These are phyloP conservation scores for Aphodius sticticus DNA, from an alignment of 2,888 invertebrate genomes.

Conservation along the genomic window DNA sequence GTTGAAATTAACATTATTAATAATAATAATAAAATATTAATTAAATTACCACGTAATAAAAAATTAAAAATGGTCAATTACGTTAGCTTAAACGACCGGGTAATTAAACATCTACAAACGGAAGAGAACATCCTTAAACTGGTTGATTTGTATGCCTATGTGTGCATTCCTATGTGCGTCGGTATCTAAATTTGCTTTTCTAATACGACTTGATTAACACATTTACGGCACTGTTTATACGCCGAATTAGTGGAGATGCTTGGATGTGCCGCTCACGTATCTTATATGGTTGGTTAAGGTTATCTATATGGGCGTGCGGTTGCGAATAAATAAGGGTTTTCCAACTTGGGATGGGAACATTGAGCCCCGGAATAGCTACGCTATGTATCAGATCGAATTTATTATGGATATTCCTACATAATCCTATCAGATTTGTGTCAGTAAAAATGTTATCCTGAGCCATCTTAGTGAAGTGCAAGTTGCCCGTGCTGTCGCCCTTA, in stretches of 20 bases:
- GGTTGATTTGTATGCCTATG: background rate
- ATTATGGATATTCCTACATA: background rate
- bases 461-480: too few relatives aligned
- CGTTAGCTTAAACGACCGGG: too few relatives aligned
- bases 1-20: too few relatives aligned
- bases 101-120: too few relatives aligned
- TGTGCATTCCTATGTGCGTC: background rate
- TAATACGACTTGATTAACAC: background rate
- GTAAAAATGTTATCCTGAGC: background rate
- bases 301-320: background rate
- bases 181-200: background rate
- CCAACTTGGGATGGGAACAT: background rate
- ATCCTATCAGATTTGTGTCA: background rate
- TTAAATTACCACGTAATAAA: too few relatives aligned
- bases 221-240: background rate
- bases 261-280: background rate
- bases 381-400: background rate
- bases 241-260: background rate
- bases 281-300: background rate
- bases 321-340: background rate
- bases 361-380: background rate
- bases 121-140: background rate
- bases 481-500: too few relatives aligned
- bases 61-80: too few relatives aligned
- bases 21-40: too few relatives aligned